Evolutionary conservation across 2,797 vertebrate genomes (phyloP).

Genomic region (Streptopelia turtur): DNA sequence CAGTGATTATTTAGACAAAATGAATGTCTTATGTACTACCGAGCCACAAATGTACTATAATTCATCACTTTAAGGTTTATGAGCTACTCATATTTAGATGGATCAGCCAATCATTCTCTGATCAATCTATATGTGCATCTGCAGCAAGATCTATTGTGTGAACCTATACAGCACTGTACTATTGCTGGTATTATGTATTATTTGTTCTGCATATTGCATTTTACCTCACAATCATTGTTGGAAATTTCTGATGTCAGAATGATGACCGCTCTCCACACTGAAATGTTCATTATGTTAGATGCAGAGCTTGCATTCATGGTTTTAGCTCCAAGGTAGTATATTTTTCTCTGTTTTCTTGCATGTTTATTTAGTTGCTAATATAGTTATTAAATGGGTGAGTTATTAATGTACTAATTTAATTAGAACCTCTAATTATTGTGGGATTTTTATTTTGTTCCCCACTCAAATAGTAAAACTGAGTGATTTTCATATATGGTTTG

Average conservation of each 20-base stretch:
- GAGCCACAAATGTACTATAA: background rate
- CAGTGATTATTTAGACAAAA: slow-evolving; percentile 31
- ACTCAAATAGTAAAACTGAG: background rate
- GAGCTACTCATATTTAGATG: background rate
- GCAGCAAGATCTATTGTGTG: background rate
- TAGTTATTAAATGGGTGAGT: slow-evolving; percentile 7
- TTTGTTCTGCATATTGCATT: background rate
- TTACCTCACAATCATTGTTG: background rate
- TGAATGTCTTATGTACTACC: background rate
- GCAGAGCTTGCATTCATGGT: background rate
- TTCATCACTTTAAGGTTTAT: slow-evolving; percentile 20
- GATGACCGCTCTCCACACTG: background rate
- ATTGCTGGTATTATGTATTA: background rate
- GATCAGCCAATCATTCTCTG: background rate
- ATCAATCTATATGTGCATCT: background rate
- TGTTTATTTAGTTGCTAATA: background rate
- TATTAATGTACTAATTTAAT: slow-evolving; percentile 24
- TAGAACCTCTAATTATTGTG: background rate
- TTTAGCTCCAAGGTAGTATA: background rate
- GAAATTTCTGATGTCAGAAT: background rate
- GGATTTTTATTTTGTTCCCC: background rate
- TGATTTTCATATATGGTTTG: slow-evolving; percentile 71
- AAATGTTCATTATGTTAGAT: background rate
- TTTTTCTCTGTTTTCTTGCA: background rate
- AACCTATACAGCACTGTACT: background rate